Conservation (phyloP, 2,113 vertebrate species). For the Amazona vittata region DNA sequence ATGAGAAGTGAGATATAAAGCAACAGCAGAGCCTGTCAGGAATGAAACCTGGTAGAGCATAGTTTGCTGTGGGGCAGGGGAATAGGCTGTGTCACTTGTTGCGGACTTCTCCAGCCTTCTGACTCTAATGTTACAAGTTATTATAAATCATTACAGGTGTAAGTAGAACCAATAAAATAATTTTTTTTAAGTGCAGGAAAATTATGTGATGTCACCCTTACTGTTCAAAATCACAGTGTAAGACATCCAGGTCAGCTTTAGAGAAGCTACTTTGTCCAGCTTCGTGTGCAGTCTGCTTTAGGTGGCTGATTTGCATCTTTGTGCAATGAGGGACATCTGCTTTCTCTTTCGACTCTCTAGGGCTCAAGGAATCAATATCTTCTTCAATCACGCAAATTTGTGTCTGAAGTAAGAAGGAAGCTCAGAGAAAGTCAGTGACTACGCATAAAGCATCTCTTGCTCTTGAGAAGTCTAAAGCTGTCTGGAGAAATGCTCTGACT, state of each 20-base stretch:
- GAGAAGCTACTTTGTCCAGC: not conserved
- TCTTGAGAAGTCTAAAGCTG: not conserved
- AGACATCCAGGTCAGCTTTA: not conserved
- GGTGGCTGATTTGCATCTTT: not conserved
- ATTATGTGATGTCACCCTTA: not conserved
- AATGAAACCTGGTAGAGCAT: rapidly evolving
- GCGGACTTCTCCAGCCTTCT: not conserved
- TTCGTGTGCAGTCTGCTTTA: not conserved
- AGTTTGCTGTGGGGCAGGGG: not conserved
- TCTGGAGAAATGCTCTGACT: not conserved
- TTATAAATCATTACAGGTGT: not conserved
- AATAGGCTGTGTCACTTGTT: not conserved
- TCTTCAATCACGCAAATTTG: not conserved
- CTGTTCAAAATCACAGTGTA: not conserved
- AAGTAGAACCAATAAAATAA: not conserved
- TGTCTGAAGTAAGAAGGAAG: not conserved
- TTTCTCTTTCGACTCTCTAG: not conserved
- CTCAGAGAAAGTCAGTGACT: not conserved
- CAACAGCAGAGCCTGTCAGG: not conserved
- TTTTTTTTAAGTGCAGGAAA: not conserved
- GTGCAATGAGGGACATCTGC: not conserved
- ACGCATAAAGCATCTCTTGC: not conserved
- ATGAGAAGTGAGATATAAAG: not conserved
- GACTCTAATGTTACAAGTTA: not conserved
- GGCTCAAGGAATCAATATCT: not conserved